Evolutionary conservation across 64 coral and sea anemone genomes (phyloP), one percentile per base, ranked within the genome.

Genomic region (Hydrozoanthus tunicans): DNA sequence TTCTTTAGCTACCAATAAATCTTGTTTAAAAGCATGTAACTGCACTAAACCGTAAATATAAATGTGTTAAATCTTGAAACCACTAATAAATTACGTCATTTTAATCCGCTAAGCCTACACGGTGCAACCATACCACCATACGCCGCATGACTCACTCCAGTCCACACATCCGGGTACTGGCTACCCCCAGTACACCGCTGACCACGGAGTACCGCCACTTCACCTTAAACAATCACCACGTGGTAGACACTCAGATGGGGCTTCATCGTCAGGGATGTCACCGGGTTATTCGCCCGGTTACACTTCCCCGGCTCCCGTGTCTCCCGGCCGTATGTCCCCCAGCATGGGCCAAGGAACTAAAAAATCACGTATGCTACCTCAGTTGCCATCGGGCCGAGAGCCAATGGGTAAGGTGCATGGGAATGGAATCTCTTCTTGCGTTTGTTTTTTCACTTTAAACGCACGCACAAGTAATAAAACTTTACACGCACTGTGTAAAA

Each of bases 71-170:
- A 25, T 26, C 3, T 5, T 62, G 7, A 81, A 53, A 73, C 58
- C 59, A 43, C 62, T 93, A 96, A 96, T 74, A 77, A 61, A 79
- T 77, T 17, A 74, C 83, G 23, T 96, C 76, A 91, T 82, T 94
- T 89, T 88, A 94, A 79, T 90, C 86, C 89, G 88, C 67, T 58
- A 96, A 96, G 95, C 92, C 8, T 94, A 96, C 92, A 94, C 90
- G 59, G 94, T 82, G 27, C 92, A 94, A 70, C 86, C 89, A 75
- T 94, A 94, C 77, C 92, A 94, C 55, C 62, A 81, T 80, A 81
- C 94, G 20, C 64, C 82, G 82, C 82, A 85, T 20, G 82, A 85
- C 24, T 58, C 92, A 82, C 53, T 79, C 93, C 93, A 94, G 93
- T 94, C 86, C 81, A 74, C 93, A 74, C 79, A 90, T 60, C 60